Conservation (phyloP, 1,140 invertebrate species). For the Sipha flava region DNA sequence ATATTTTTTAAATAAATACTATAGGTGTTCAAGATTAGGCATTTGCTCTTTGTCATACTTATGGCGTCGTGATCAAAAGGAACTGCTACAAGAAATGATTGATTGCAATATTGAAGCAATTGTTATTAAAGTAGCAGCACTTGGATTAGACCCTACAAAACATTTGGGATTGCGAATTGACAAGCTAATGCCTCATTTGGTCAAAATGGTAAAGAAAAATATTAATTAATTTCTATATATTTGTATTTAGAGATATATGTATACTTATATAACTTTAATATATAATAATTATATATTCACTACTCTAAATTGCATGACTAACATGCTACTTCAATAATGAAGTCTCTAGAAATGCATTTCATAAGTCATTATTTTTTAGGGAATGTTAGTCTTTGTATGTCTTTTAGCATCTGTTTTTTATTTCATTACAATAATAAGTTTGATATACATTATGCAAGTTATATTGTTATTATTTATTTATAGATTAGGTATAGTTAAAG, state of each 20-base stretch:
- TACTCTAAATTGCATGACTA: not conserved
- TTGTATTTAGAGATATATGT: not conserved
- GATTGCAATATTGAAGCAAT: slow-evolving; percentile 83
- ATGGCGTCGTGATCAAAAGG: slow-evolving; percentile 87
- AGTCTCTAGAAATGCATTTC: slow-evolving; percentile 14
- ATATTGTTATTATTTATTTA: not conserved
- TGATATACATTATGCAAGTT: not conserved
- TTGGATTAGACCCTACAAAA: slow-evolving; percentile 74
- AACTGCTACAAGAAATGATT: slow-evolving; percentile 96
- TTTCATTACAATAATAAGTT: not conserved
- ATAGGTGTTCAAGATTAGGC: slow-evolving; percentile 78
- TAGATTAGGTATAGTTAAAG: slow-evolving; percentile 6
- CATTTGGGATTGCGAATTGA: slow-evolving; percentile 81
- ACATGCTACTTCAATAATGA: slow-evolving; percentile 5
- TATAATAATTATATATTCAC: not conserved
- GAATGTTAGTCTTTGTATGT: slow-evolving; percentile 6
- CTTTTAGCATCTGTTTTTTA: not conserved
- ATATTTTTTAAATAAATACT: slow-evolving; percentile 33
- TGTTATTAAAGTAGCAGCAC: slow-evolving; percentile 90
- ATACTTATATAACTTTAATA: not conserved
- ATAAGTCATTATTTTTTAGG: not conserved
- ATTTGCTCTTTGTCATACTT: slow-evolving; percentile 84
- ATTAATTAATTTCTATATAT: not conserved
- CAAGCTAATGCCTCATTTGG: slow-evolving; percentile 75
- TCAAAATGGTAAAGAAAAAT: slow-evolving; percentile 60